A percentile compares a stretch with the other conserved stretches of the same genome.
Evolutionary conservation across 2,113 vertebrate genomes (phyloP).

Genomic region (Eira barbara): DNA sequence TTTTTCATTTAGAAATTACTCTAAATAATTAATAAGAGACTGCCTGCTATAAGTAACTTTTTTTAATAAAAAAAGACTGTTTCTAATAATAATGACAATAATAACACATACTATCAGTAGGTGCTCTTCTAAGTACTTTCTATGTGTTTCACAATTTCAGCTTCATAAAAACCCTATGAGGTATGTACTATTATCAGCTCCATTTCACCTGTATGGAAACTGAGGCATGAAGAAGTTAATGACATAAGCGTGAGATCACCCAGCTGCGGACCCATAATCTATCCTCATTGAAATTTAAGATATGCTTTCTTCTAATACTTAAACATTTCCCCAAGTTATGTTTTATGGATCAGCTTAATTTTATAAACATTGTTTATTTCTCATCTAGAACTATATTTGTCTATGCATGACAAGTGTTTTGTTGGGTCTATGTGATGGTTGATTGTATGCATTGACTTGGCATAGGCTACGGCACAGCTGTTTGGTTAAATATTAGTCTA

Average conservation of each 20-base stretch:
- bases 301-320: not conserved
- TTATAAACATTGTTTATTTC: not conserved
- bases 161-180: not conserved
- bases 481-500: not conserved
- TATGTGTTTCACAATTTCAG: not conserved
- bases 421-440: not conserved
- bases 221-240: not conserved
- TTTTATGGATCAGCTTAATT: not conserved
- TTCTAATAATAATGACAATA: not conserved
- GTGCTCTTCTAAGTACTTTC: not conserved
- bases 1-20: not conserved
- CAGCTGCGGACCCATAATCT: not conserved
- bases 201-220: not conserved
- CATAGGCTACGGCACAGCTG: rapidly evolving
- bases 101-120: not conserved
- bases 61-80: not conserved
- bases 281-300: not conserved
- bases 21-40: not conserved
- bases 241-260: not conserved
- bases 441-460: not conserved
- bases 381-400: not conserved
- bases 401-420: not conserved
- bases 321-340: not conserved
- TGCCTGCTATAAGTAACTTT: not conserved
- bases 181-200: not conserved